A percentile compares a stretch with the other conserved stretches of the same genome.
These are phyloP conservation scores for Charina bottae DNA, from an alignment of 2,113 vertebrate species.

Conservation along the genomic window DNA sequence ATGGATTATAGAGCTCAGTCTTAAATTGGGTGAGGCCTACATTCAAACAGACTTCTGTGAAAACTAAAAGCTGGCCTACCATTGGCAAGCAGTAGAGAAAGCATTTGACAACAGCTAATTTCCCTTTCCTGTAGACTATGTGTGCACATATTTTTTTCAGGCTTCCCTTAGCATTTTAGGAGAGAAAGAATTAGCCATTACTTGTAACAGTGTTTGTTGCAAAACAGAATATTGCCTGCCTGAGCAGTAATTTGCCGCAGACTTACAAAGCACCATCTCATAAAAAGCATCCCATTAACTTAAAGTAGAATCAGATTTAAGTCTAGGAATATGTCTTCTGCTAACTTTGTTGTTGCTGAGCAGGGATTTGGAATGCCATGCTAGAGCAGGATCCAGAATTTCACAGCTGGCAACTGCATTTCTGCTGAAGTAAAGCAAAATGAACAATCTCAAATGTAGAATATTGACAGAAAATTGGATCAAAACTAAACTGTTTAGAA, in stretches of 20 bases:
- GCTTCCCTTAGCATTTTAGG: background rate
- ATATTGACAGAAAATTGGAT: slow-evolving; percentile 33
- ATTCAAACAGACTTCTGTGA: background rate
- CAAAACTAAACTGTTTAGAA: background rate
- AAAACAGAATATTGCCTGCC: background rate
- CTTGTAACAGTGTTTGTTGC: background rate
- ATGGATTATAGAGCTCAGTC: background rate
- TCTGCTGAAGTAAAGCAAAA: slow-evolving; percentile 24
- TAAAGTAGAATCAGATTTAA: slow-evolving; percentile 11
- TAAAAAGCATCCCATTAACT: background rate
- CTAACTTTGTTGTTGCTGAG: slow-evolving; percentile 5
- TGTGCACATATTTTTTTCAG: background rate
- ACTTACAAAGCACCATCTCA: background rate
- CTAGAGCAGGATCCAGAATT: slow-evolving; percentile 16
- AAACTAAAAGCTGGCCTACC: background rate
- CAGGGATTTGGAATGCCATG: slow-evolving; percentile 27
- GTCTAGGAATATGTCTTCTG: background rate
- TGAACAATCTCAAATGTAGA: slow-evolving; percentile 17
- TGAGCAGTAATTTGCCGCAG: slow-evolving; percentile 10
- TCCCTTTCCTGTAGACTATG: background rate
- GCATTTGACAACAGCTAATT: background rate
- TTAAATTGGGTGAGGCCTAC: background rate
- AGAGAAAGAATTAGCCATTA: background rate
- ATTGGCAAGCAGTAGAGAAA: background rate
- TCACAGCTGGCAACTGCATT: slow-evolving; percentile 22